A percentile compares a stretch with the other conserved stretches of the same genome.
Evolutionary conservation across 2,888 invertebrate genomes (phyloP).

Genomic region (Rhimphoctona megacephalus): DNA sequence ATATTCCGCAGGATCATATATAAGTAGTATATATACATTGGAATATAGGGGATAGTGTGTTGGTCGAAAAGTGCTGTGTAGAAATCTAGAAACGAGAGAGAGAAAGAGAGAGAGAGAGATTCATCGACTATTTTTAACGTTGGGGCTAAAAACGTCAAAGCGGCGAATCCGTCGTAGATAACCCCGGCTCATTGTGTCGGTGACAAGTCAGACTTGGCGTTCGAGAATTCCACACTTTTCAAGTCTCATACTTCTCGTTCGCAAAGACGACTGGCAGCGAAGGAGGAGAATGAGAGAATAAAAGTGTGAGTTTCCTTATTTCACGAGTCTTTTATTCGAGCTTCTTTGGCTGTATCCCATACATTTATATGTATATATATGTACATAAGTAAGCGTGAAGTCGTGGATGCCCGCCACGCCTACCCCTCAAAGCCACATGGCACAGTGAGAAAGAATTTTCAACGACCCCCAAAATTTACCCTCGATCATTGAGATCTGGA

Average conservation of each 20-base stretch:
- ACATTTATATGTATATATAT: slow-evolving; percentile 8
- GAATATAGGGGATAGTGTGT: slow-evolving; percentile 15
- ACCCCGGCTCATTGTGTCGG: slow-evolving; percentile 80
- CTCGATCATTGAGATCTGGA: slow-evolving; percentile 39
- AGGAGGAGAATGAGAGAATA: slow-evolving; percentile 15
- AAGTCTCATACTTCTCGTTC: slow-evolving; percentile 52
- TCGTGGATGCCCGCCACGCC: slow-evolving; percentile 64
- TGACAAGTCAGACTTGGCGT: slow-evolving; percentile 76
- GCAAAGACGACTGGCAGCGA: slow-evolving; percentile 35
- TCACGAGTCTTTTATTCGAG: slow-evolving; percentile 63
- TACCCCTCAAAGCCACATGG: slow-evolving; percentile 58
- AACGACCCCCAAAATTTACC: slow-evolving; percentile 46
- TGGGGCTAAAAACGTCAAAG: slow-evolving; percentile 62
- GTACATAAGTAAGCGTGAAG: slow-evolving; percentile 46
- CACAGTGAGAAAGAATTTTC: slow-evolving; percentile 53
- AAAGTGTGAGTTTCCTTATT: slow-evolving; percentile 59
- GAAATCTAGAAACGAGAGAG: slow-evolving; percentile 20
- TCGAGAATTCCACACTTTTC: slow-evolving; percentile 62
- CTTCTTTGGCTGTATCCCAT: slow-evolving; percentile 39
- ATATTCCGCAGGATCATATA: slow-evolving; percentile 49
- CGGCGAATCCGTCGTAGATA: slow-evolving; percentile 80
- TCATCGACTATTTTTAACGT: slow-evolving; percentile 38
- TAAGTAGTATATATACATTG: slow-evolving; percentile 10
- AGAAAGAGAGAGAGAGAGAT: slow-evolving; percentile 21
- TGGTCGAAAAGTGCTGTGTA: slow-evolving; percentile 11